Evolutionary conservation across 2,797 vertebrate species (phyloP).

Genomic region (Onychomys torridus): DNA sequence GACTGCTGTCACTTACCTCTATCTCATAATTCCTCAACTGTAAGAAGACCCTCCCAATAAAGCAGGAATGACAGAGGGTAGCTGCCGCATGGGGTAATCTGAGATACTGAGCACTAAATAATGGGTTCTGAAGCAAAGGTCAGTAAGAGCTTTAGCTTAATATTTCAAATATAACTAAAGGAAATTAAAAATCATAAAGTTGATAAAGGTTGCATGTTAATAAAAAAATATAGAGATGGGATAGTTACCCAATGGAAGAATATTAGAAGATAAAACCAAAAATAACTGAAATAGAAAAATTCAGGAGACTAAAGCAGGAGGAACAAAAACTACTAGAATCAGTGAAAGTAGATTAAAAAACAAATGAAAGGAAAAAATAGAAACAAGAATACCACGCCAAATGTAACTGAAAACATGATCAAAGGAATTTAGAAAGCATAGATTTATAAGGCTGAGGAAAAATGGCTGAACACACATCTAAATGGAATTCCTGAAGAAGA

Average conservation of each 20-base stretch:
- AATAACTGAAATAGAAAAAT: neutral
- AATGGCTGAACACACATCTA: neutral
- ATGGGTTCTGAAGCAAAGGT: neutral
- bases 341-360: neutral
- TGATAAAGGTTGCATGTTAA: neutral
- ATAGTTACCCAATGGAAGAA: neutral
- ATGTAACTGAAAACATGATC: neutral
- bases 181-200: neutral
- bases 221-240: neutral
- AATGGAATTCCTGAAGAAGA: neutral
- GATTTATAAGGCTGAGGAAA: neutral
- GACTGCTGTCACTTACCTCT: neutral
- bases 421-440: neutral
- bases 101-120: neutral
- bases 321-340: neutral
- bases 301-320: neutral
- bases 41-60: neutral
- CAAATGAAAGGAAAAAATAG: neutral
- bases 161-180: constrained; percentile 15
- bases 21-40: neutral
- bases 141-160: neutral
- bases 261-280: neutral
- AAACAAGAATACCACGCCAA: neutral
- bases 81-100: neutral
- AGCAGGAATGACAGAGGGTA: neutral